Base-by-base conservation (phyloP, 2,888 invertebrate genomes). In the Sisyra nigra region DNA sequence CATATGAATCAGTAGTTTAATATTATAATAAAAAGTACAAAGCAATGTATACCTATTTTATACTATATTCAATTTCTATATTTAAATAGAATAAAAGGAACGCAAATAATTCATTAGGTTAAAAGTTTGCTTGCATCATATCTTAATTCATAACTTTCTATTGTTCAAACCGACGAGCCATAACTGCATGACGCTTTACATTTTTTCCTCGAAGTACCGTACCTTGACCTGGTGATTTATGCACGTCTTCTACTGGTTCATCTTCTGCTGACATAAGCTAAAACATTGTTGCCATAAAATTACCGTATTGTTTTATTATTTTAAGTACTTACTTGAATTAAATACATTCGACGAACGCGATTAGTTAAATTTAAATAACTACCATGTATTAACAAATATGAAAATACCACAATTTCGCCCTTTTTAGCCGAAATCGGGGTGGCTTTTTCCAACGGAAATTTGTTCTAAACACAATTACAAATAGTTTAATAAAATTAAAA, bases 371-470 rank as follows among this genome's bases (percentile, higher is more conserved):
- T 74, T 13, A 65, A 51, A 6, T 71, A 67, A 38, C 72, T 73
- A 34, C 74, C 74, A 50, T 74, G 73, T 18, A 74, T 56, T 31
- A 72, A 57, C 6, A 74, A 59, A 51, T 74, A 74, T 0, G 72
- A 72, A 54, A 74, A 74, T 14, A 74, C 57, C 2, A 73, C 61
- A n/a, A 74, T 56, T 45, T 74, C 71, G 0, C 72, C 74, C 6
- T 65, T 64, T 36, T 63, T 65, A 0, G 72, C 71, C 1, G 57
- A 48, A 2, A 74, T 62, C 0, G 73, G 68, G 0, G 61, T 63
- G 0, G 71, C 72, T 4, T 59, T 58, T 9, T 64, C 61, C 6
- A 73, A 52, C 0, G 72, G 66, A 50, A 64, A 69, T 49, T 63
- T 58, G 29, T 51, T 57, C 65, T 68, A 57, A 10, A 47, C 48